phyloP scores from a whole-genome alignment of 2,888 invertebrate species.

The Cenopis cana region DNA sequence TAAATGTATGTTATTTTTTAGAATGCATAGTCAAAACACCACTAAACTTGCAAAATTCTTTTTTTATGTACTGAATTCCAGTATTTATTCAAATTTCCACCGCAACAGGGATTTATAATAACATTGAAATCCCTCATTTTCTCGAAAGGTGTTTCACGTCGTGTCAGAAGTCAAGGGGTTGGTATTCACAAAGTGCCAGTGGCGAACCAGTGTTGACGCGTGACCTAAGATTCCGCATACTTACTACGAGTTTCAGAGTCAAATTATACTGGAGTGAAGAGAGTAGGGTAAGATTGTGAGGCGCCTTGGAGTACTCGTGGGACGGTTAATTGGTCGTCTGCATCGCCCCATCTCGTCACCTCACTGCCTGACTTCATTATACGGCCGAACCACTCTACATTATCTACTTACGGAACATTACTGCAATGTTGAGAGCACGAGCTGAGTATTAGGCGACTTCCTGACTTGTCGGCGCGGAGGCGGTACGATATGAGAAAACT shows the following conservation, averaged over 20 bases:
- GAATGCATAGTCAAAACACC: no score
- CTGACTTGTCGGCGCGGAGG: no score
- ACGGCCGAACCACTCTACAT: constrained; percentile 35
- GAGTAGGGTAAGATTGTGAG: background rate
- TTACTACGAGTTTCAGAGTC: background rate
- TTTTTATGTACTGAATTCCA: background rate
- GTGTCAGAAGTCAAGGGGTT: constrained; percentile 9
- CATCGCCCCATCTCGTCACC: constrained; percentile 35
- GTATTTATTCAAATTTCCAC: background rate
- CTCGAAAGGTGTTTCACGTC: constrained; percentile 11
- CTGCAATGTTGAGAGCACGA: no score
- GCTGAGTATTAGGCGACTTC: no score
- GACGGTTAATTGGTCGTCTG: constrained; percentile 29
- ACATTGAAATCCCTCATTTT: constrained; percentile 13
- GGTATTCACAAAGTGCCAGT: background rate
- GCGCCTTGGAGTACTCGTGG: background rate
- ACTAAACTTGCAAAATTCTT: no score
- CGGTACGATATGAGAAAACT: no score
- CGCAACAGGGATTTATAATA: background rate
- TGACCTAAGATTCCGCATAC: background rate
- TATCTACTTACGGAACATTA: constrained; percentile 26
- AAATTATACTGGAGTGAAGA: background rate
- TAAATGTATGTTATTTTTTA: no score
- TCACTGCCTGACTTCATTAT: constrained; percentile 35
- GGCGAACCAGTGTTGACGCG: background rate